These are phyloP conservation scores for Taenioides sp. DNA, from an alignment of 2,797 vertebrate genomes.

Conservation along the genomic window DNA sequence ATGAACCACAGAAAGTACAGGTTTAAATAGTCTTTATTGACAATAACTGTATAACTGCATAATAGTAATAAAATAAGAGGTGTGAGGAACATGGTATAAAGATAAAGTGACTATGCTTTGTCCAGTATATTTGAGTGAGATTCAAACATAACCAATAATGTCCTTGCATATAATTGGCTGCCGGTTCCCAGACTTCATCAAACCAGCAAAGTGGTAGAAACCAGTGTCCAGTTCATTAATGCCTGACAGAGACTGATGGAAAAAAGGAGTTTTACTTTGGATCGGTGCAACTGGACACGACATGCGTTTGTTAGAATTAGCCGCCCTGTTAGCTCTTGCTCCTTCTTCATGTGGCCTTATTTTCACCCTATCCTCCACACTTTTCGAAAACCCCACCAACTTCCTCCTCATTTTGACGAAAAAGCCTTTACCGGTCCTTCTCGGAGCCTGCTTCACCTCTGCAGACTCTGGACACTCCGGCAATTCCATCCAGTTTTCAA, in stretches of 20 bases:
- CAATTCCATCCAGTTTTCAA: constrained; percentile 96
- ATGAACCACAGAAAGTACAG: background rate
- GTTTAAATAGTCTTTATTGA: constrained; percentile 52
- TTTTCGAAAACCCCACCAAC: constrained; percentile 84
- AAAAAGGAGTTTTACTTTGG: constrained; percentile 75
- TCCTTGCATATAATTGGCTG: constrained; percentile 95
- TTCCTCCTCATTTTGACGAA: constrained; percentile 88
- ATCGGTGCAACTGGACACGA: constrained; percentile 85
- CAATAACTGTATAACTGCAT: constrained; percentile 37
- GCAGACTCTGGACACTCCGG: constrained; percentile 82
- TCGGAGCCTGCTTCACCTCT: constrained; percentile 52
- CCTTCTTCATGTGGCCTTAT: constrained; percentile 70
- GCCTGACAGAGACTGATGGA: constrained; percentile 87
- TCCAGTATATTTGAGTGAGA: constrained; percentile 16
- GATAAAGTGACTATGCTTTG: constrained; percentile 62
- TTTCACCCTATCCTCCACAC: constrained; percentile 69
- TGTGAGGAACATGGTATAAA: constrained; percentile 40
- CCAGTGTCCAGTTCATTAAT: constrained; percentile 84
- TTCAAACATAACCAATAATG: constrained; percentile 87
- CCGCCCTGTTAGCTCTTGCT: constrained; percentile 34
- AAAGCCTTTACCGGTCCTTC: constrained; percentile 82
- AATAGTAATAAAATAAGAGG: constrained; percentile 15
- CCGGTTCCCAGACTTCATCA: constrained; percentile 91
- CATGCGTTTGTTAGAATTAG: constrained; percentile 80
- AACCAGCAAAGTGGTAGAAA: constrained; percentile 84